Percentiles rank a stretch among this genome's conserved stretches.
Evolutionary conservation across 2,888 invertebrate genomes (phyloP).

Genomic region (Perizoma flavofasciatum): DNA sequence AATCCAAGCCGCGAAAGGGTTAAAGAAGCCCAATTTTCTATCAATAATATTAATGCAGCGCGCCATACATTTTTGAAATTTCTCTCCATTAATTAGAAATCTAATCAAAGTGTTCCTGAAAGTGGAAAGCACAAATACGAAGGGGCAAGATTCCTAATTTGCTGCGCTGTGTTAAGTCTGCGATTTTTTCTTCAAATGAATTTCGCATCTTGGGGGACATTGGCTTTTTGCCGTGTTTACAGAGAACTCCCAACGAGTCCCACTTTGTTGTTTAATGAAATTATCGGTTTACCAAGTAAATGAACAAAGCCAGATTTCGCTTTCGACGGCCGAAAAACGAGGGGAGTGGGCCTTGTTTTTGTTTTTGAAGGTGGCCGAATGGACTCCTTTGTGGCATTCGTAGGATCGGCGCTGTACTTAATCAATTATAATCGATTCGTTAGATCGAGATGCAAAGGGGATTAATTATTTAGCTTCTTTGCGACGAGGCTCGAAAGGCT

Average conservation of each 20-base stretch:
- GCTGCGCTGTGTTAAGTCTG: slow-evolving; percentile 61
- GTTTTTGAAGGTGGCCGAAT: slow-evolving; percentile 72
- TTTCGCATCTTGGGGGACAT: slow-evolving; percentile 81
- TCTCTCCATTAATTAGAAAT: slow-evolving; percentile 42
- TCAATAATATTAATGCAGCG: slow-evolving; percentile 36
- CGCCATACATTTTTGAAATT: slow-evolving; percentile 43
- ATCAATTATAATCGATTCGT: slow-evolving; percentile 83
- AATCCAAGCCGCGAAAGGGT: slow-evolving; percentile 48
- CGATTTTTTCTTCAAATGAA: slow-evolving; percentile 79
- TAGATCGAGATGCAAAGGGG: slow-evolving; percentile 74
- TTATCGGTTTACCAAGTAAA: slow-evolving; percentile 84
- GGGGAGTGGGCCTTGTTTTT: slow-evolving; percentile 69
- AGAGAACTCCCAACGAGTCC: slow-evolving; percentile 70
- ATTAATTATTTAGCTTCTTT: slow-evolving; percentile 38
- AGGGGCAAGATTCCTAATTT: slow-evolving; percentile 63
- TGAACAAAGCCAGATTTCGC: slow-evolving; percentile 83
- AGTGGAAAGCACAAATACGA: slow-evolving; percentile 52
- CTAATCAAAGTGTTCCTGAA: slow-evolving; percentile 42
- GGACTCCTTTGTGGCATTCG: slow-evolving; percentile 75
- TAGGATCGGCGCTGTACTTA: slow-evolving; percentile 70
- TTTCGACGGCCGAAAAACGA: slow-evolving; percentile 72
- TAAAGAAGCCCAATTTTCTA: slow-evolving; percentile 54
- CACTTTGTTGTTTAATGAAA: slow-evolving; percentile 84
- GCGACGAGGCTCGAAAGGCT: neutral
- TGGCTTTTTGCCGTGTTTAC: slow-evolving; percentile 83